Evolutionary conservation across 2,113 vertebrate species (phyloP).

Genomic region (Phoenicopterus ruber): DNA sequence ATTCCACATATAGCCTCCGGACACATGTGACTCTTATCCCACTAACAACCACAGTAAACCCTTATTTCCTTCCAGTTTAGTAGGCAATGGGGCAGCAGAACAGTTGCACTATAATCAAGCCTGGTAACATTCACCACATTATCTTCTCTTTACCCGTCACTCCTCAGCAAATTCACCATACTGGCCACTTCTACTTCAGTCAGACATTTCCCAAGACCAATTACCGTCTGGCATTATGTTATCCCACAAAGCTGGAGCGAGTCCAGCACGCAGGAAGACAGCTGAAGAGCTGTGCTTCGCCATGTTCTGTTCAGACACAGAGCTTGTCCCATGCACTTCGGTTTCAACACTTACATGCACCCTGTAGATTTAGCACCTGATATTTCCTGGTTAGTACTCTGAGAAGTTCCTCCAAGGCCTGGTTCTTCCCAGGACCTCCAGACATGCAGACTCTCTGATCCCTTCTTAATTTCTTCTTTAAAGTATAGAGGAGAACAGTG

Average conservation of each 20-base stretch:
- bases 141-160: neutral
- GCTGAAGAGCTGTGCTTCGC: neutral
- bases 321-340: neutral
- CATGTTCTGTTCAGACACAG: neutral
- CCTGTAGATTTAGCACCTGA: rapidly evolving
- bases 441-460: neutral
- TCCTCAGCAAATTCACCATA: neutral
- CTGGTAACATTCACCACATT: neutral
- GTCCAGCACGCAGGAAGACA: neutral
- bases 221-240: neutral
- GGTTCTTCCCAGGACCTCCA: neutral
- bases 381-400: neutral
- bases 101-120: neutral
- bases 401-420: neutral
- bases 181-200: neutral
- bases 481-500: neutral
- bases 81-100: neutral
- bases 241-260: rapidly evolving
- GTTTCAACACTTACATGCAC: neutral
- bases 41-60: neutral
- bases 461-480: neutral
- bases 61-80: neutral
- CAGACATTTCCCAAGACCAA: neutral
- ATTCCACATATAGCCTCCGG: neutral
- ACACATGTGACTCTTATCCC: neutral